These are phyloP conservation scores for Andrena bucephala DNA, from an alignment of 2,888 invertebrate genomes.

Conservation along the genomic window DNA sequence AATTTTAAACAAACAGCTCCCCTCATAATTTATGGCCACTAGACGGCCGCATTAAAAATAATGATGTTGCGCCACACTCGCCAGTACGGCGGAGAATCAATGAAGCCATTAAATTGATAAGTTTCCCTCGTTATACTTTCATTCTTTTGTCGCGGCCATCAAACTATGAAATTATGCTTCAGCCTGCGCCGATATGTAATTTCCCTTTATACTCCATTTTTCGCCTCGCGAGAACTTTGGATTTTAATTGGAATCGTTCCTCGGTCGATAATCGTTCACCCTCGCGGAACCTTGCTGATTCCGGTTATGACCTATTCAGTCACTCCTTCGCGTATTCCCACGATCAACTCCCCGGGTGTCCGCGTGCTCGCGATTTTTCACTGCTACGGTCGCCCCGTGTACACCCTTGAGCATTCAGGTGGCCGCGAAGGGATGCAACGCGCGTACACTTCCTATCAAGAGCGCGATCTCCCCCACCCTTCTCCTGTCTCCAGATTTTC, in stretches of 20 bases:
- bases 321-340: neutral
- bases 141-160: slow-evolving; percentile 43
- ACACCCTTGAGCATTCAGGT: slow-evolving; percentile 73
- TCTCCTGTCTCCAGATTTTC: neutral
- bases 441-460: slow-evolving; percentile 59
- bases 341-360: slow-evolving; percentile 25
- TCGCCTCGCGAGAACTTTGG: slow-evolving; percentile 11
- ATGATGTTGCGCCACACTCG: slow-evolving; percentile 45
- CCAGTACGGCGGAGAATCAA: slow-evolving; percentile 39
- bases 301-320: slow-evolving; percentile 12
- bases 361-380: slow-evolving; percentile 65
- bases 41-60: slow-evolving; percentile 57
- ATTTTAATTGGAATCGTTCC: slow-evolving; percentile 42
- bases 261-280: neutral
- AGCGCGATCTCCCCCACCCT: slow-evolving; percentile 28
- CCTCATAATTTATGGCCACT: slow-evolving; percentile 59
- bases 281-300: neutral
- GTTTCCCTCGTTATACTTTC: slow-evolving; percentile 56
- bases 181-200: neutral
- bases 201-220: neutral
- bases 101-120: slow-evolving; percentile 62
- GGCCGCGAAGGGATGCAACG: slow-evolving; percentile 63
- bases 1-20: slow-evolving; percentile 55
- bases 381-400: slow-evolving; percentile 63
- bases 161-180: slow-evolving; percentile 34